Conservation (phyloP, 1,140 invertebrate genomes). For the Cardiocondyla obscurior region DNA sequence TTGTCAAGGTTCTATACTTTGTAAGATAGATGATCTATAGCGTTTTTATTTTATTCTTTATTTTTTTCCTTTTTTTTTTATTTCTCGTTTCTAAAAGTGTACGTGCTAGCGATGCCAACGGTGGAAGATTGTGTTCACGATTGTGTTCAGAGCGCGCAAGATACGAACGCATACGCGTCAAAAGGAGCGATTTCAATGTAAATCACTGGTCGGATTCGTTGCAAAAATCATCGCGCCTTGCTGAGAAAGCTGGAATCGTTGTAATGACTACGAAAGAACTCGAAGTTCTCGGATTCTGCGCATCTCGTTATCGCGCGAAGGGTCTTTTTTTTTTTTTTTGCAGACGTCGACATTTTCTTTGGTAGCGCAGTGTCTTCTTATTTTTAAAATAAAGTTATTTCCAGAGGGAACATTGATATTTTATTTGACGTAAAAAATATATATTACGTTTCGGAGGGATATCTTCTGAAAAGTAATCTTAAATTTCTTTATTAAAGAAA, state of each 20-base stretch:
- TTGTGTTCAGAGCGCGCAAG: not conserved
- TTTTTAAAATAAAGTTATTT: not conserved
- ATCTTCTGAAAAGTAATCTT: not conserved
- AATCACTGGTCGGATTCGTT: not conserved
- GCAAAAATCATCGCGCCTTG: conserved; percentile 25
- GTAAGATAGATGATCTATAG: not conserved
- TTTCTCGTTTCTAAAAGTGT: not conserved
- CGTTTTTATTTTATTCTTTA: too few species aligned
- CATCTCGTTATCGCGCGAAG: not conserved
- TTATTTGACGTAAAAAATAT: conserved; percentile 1
- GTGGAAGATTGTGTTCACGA: not conserved
- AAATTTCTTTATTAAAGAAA: not conserved
- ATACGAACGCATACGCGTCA: not conserved
- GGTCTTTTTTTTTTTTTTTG: too few species aligned
- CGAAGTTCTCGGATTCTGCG: not conserved
- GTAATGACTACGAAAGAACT: conserved; percentile 3
- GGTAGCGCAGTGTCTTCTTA: not conserved
- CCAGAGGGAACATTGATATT: not conserved
- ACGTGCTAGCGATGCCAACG: not conserved
- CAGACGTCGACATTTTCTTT: not conserved
- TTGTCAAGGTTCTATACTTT: not conserved
- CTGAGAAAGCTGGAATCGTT: not conserved
- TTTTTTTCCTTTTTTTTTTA: too few species aligned
- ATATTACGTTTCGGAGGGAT: not conserved
- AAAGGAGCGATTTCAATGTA: conserved; percentile 28